Percentiles rank a stretch among this genome's conserved stretches.
Evolutionary conservation across 1,140 invertebrate genomes (phyloP).

Genomic region (Drosophila leontia): DNA sequence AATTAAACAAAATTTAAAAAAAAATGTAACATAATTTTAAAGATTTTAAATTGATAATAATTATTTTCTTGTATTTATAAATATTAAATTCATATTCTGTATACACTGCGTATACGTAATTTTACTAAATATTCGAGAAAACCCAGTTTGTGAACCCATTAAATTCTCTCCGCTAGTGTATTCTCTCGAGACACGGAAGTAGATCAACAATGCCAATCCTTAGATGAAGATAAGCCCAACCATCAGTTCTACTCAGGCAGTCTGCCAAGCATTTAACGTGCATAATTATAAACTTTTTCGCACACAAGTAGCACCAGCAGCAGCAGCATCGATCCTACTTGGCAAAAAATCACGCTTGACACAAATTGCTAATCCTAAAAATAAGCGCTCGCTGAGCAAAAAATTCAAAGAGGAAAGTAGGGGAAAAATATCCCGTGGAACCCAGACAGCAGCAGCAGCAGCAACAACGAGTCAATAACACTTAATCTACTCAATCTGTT

Average conservation of each 20-base stretch:
- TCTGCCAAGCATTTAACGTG: constrained; percentile 33
- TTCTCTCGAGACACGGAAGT: constrained; percentile 36
- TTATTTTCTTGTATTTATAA: neutral
- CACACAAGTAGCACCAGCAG: constrained; percentile 15
- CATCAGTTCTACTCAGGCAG: neutral
- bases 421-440: constrained; percentile 3
- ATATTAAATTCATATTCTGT: neutral
- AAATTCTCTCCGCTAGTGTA: neutral
- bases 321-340: constrained; percentile 26
- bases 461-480: constrained; percentile 69
- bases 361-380: constrained; percentile 60
- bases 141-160: neutral
- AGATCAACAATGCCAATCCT: constrained; percentile 25
- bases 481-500: constrained; percentile 78
- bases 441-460: constrained; percentile 9
- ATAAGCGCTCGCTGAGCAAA: constrained; percentile 37
- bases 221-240: constrained; percentile 27
- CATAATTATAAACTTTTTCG: constrained; percentile 47
- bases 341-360: constrained; percentile 46
- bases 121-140: neutral
- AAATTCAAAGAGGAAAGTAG: constrained; percentile 17
- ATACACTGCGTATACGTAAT: constrained; percentile 2
- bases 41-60: neutral
- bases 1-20: too few relatives aligned
- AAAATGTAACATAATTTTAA: neutral